Conservation (phyloP, 1,140 invertebrate genomes). For the Brachionus sp. region DNA sequence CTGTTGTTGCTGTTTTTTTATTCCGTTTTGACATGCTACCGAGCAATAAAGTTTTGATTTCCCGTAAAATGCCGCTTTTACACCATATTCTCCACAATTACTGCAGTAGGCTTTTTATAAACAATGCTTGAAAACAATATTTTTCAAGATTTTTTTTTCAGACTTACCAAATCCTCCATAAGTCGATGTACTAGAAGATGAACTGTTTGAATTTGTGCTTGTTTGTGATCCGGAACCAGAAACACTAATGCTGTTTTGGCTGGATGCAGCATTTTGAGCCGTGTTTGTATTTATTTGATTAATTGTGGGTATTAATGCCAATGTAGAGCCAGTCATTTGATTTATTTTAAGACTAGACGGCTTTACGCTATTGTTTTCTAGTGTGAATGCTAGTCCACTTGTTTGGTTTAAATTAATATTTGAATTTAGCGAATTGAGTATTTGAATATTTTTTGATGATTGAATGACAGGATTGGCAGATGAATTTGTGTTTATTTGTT, state of each 20-base stretch:
- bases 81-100: conserved; percentile 80
- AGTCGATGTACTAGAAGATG: not conserved
- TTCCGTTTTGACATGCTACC: conserved; percentile 18
- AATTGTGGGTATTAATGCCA: not conserved
- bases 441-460: conserved; percentile 19
- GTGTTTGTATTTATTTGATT: not conserved
- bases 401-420: not conserved
- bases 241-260: not conserved
- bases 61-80: conserved; percentile 82
- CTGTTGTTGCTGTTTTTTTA: conserved; percentile 31
- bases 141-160: not conserved
- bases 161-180: conserved; percentile 27
- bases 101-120: conserved; percentile 70
- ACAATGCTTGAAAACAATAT: not conserved
- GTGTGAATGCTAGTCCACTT: not conserved
- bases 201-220: not conserved
- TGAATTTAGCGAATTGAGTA: not conserved
- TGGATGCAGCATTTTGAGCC: not conserved
- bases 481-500: not conserved
- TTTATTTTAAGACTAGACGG: not conserved
- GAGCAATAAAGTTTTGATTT: conserved; percentile 66
- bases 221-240: not conserved
- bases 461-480: not conserved
- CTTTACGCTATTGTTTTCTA: not conserved
- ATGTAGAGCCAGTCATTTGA: not conserved